Conservation (phyloP, 2,797 vertebrate species). For the Staurois parvus region DNA sequence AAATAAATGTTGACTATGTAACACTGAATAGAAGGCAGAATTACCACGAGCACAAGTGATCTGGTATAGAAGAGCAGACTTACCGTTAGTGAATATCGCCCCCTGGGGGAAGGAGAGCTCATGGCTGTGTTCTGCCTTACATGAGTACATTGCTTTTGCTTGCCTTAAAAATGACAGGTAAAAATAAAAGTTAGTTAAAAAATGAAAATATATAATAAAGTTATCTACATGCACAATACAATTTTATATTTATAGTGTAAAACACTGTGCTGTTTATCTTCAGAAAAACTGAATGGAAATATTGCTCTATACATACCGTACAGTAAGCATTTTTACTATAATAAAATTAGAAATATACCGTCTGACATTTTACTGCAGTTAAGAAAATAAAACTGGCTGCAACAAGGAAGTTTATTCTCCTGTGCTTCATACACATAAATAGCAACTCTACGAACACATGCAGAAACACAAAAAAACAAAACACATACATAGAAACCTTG, state of each 20-base stretch:
- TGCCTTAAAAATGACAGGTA: slow-evolving; percentile 76
- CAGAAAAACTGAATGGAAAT: not conserved
- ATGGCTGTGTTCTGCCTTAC: slow-evolving; percentile 93
- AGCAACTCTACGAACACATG: no score
- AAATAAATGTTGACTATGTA: not conserved
- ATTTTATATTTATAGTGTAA: not conserved
- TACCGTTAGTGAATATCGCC: slow-evolving; percentile 91
- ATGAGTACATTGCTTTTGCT: slow-evolving; percentile 94
- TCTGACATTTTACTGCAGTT: no score
- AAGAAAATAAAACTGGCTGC: no score
- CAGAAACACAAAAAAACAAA: no score
- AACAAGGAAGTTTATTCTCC: no score
- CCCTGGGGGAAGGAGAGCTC: slow-evolving; percentile 96
- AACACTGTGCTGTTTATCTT: not conserved
- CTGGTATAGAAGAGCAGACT: slow-evolving; percentile 64
- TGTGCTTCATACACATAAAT: no score
- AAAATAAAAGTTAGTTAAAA: not conserved
- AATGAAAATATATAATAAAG: not conserved
- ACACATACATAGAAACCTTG: no score
- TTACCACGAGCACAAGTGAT: no score
- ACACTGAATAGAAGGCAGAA: not conserved
- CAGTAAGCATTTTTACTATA: no score
- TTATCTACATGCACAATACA: not conserved
- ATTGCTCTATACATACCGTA: not conserved
- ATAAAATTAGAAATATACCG: no score